Evolutionary conservation across 1,140 invertebrate species (phyloP).

Genomic region (Phortica variegata): DNA sequence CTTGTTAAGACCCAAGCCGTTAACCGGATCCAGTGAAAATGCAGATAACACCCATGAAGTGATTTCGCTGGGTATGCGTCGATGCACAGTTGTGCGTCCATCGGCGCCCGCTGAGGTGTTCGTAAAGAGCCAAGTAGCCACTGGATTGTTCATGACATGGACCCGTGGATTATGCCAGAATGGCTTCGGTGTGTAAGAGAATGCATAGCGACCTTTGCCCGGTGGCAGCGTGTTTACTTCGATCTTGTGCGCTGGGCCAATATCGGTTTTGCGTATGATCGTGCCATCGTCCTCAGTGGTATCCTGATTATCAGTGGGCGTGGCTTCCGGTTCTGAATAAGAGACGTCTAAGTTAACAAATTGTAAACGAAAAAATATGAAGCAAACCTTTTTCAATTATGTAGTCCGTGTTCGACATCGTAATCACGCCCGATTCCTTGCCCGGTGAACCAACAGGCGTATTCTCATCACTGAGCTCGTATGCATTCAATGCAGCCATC

Average conservation of each 20-base stretch:
- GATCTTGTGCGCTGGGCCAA: slow-evolving; percentile 52
- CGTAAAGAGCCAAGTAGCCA: slow-evolving; percentile 80
- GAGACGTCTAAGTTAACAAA: neutral
- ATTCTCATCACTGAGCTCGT: slow-evolving; percentile 52
- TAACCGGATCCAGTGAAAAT: slow-evolving; percentile 83
- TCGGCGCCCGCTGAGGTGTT: slow-evolving; percentile 71
- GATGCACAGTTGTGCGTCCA: slow-evolving; percentile 56
- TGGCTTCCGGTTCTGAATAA: slow-evolving; percentile 33
- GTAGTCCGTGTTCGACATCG: slow-evolving; percentile 50
- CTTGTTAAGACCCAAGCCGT: slow-evolving; percentile 81
- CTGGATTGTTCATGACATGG: slow-evolving; percentile 72
- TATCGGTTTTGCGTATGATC: slow-evolving; percentile 51
- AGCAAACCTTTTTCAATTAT: slow-evolving; percentile 38
- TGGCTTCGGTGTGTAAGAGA: slow-evolving; percentile 80
- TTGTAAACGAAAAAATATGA: neutral
- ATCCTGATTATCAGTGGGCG: slow-evolving; percentile 22
- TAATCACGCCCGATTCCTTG: slow-evolving; percentile 50
- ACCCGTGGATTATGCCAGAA: slow-evolving; percentile 77
- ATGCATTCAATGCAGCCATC: slow-evolving; percentile 54
- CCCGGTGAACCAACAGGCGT: slow-evolving; percentile 47
- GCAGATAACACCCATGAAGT: slow-evolving; percentile 91
- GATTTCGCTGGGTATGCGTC: slow-evolving; percentile 79
- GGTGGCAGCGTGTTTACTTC: slow-evolving; percentile 74
- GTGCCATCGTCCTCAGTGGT: slow-evolving; percentile 44
- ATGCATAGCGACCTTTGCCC: slow-evolving; percentile 84